Conservation (phyloP, 1,140 invertebrate genomes). For the Rhopalosiphum maidis region DNA sequence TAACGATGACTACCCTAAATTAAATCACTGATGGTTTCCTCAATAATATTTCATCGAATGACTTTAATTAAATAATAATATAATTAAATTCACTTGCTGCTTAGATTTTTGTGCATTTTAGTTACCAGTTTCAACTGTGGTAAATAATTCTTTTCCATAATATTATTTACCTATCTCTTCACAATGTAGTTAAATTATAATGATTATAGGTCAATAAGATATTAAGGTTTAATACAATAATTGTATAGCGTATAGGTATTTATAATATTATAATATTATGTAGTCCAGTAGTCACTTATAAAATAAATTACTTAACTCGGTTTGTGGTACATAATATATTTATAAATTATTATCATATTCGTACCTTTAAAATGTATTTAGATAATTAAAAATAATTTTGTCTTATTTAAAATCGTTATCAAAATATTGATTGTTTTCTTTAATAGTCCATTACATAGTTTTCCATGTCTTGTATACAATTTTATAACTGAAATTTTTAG, state of each 20-base stretch:
- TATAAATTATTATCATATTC: background rate
- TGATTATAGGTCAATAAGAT: background rate
- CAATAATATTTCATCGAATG: background rate
- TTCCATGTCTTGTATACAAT: background rate
- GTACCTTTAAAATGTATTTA: background rate
- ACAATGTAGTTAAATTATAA: background rate
- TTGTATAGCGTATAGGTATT: background rate
- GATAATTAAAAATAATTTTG: background rate
- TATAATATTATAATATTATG: background rate
- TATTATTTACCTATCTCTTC: background rate
- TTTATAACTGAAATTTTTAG: background rate
- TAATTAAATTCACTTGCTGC: background rate
- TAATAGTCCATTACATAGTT: background rate
- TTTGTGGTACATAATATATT: background rate
- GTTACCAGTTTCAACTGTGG: background rate
- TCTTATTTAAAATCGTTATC: background rate
- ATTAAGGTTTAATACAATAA: background rate
- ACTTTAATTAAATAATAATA: conserved; percentile 12
- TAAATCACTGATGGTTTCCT: background rate
- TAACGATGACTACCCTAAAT: background rate
- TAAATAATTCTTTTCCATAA: background rate
- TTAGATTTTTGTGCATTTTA: background rate
- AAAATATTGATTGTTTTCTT: background rate
- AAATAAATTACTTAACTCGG: background rate
- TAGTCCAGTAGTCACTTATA: background rate